These are phyloP conservation scores for Pachyramphus minor DNA, from an alignment of 2,113 vertebrate genomes.

Conservation along the genomic window DNA sequence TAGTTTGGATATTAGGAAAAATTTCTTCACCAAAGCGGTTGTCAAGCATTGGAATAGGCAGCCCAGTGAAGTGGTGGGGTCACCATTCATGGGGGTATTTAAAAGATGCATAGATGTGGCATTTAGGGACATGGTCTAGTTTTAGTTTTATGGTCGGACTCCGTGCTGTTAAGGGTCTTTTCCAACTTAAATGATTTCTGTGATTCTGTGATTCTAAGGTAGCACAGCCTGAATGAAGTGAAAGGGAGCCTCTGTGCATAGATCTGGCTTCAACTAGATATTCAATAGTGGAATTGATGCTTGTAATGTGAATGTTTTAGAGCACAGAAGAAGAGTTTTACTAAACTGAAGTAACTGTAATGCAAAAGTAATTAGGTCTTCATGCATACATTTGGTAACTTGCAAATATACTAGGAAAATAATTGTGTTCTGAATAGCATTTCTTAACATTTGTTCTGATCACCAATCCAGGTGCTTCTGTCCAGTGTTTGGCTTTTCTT, in stretches of 20 bases:
- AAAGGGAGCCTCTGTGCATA: not conserved
- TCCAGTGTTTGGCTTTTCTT: not conserved
- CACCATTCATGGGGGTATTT: not conserved
- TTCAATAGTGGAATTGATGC: not conserved
- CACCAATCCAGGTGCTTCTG: not conserved
- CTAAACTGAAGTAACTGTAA: not conserved
- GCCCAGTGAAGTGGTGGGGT: not conserved
- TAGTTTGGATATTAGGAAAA: not conserved
- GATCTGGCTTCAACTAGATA: not conserved
- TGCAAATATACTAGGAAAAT: not conserved
- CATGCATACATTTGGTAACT: not conserved
- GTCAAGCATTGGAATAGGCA: not conserved
- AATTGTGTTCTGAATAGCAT: not conserved
- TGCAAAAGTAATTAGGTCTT: not conserved
- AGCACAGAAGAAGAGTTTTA: not conserved
- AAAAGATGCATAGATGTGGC: fast-evolving
- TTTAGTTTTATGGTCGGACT: not conserved
- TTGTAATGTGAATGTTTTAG: not conserved
- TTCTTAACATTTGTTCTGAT: not conserved
- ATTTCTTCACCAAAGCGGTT: not conserved
- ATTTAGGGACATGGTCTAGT: not conserved
- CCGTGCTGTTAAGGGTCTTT: not conserved
- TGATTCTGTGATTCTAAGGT: not conserved
- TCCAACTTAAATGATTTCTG: not conserved
- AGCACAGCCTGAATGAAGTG: not conserved